Evolutionary conservation across 2,888 invertebrate species (phyloP).

Genomic region (Nephrocerus scutellatus): DNA sequence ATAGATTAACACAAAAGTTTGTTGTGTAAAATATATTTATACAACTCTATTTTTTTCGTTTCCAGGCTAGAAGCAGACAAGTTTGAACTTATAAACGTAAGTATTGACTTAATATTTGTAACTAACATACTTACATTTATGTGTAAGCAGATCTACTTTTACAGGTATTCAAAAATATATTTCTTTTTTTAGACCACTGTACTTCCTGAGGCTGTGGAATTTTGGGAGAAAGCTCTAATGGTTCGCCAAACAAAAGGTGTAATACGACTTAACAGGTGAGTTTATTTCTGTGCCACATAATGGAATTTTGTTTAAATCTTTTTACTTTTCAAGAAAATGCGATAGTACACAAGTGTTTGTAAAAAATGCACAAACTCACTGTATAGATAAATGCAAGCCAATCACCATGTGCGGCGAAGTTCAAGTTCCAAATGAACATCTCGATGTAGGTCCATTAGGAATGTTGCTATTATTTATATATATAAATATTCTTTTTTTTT

Average conservation of each 20-base stretch:
- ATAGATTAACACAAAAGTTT: too few species aligned
- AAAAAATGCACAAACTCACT: conserved; percentile 74
- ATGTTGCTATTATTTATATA: too few species aligned
- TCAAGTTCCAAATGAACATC: conserved; percentile 82
- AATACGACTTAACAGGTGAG: conserved; percentile 79
- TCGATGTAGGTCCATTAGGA: conserved; percentile 69
- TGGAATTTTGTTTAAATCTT: too few species aligned
- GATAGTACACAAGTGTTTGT: conserved; percentile 82
- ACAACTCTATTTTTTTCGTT: conserved; percentile 29
- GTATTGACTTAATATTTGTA: conserved; percentile 45
- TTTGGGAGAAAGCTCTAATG: conserved; percentile 88
- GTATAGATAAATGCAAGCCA: conserved; percentile 73
- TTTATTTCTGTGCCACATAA: too few species aligned
- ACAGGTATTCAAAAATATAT: conserved; percentile 1
- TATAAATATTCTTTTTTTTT: conserved; percentile 1
- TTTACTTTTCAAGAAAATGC: conserved; percentile 63
- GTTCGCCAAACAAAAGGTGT: conserved; percentile 80
- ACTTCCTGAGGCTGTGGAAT: conserved; percentile 82
- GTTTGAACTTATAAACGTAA: conserved; percentile 83
- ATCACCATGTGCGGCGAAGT: conserved; percentile 96
- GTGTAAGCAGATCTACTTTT: neutral
- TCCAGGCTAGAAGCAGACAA: conserved; percentile 74
- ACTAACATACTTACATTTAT: neutral
- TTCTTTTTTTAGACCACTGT: conserved; percentile 65
- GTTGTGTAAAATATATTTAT: conserved; percentile 2